phyloP scores from a whole-genome alignment of 2,888 invertebrate genomes.

The Drosophila nigritarsus region DNA sequence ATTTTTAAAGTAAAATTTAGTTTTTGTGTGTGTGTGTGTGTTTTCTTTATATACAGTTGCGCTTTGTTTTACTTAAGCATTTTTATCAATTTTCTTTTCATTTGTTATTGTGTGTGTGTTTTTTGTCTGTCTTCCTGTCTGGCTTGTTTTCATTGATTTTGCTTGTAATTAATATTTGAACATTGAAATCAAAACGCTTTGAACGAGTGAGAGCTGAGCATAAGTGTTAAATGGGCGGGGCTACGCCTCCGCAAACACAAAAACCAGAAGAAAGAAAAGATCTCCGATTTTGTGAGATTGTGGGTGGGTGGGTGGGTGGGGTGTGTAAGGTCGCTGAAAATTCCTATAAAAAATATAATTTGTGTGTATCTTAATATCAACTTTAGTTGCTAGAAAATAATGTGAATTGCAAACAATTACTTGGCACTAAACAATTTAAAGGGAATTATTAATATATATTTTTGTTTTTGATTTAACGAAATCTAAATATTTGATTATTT shows the following conservation, averaged over 20 bases:
- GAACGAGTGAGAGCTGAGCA: slow-evolving; percentile 24
- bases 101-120: slow-evolving; percentile 1
- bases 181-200: slow-evolving; percentile 24
- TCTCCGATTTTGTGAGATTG: slow-evolving; percentile 24
- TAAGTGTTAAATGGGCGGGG: slow-evolving; percentile 24
- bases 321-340: slow-evolving; percentile 47
- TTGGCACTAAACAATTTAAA: slow-evolving; percentile 67
- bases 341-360: slow-evolving; percentile 73
- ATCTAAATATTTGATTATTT: slow-evolving; percentile 48
- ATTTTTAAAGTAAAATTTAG: slow-evolving; percentile 60
- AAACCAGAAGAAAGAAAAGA: slow-evolving; percentile 1
- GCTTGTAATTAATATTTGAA: slow-evolving; percentile 41
- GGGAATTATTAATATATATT: slow-evolving; percentile 15
- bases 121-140: slow-evolving; percentile 6
- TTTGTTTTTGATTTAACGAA: slow-evolving; percentile 35
- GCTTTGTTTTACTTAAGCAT: slow-evolving; percentile 30
- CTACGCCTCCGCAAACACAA: slow-evolving; percentile 26
- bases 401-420: slow-evolving; percentile 54
- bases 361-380: slow-evolving; percentile 27
- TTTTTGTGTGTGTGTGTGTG: slow-evolving; percentile 11
- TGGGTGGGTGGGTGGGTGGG: slow-evolving; percentile 21
- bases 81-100: slow-evolving; percentile 5
- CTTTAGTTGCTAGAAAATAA: slow-evolving; percentile 55
- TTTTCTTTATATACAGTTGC: slow-evolving; percentile 44
- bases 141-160: slow-evolving; percentile 31